Evolutionary conservation across 2,113 vertebrate species (phyloP), one percentile per base, ranked within the genome.

Genomic region (Hyla sarda): DNA sequence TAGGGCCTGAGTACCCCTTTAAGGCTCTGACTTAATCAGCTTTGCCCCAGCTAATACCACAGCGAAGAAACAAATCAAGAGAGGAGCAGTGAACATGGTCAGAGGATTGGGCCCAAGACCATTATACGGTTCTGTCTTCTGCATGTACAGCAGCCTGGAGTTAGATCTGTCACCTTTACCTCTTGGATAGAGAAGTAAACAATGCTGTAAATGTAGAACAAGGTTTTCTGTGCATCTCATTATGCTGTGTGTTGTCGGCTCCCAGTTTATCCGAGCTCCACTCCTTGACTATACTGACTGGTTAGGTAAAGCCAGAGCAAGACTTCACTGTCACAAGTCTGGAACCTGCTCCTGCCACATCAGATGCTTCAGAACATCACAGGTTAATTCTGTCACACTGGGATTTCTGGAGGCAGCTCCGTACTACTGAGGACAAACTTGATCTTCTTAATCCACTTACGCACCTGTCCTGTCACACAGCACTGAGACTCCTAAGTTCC

Each of bases 1-100:
- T n/a, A n/a, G n/a, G n/a, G n/a, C n/a, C n/a, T n/a, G n/a, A n/a
- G n/a, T n/a, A n/a, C n/a, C n/a, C n/a, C n/a, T n/a, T 86, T 81
- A 71, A 19, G 23, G 47, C 84, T 86, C 62, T 58, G 50, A 81
- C 77, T 50, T 81, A 86, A 86, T 86, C 85, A 47, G 77, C 77
- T 86, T 86, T 86, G 37, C 30, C 48, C 30, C 19, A 30, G 50
- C 65, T 81, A 82, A 87, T 87, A 62, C 77, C 45, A 21, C 28
- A 62, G 62, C 52, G 25, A 72, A 50, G 65, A 81, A 76, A 76
- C 83, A 65, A 62, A 82, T 86, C 78, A 87, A 52, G 62, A 82
- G 30, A 60, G 30, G 48, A 81, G 73, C 72, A 47, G 23, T 16
- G 25, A 77, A 13, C 23, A 25, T 5, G 23, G 48, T 41, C 37